Evolutionary conservation across 1,140 invertebrate species (phyloP), one percentile per base, ranked within the genome.

Genomic region (Leptoteleia sp.): DNA sequence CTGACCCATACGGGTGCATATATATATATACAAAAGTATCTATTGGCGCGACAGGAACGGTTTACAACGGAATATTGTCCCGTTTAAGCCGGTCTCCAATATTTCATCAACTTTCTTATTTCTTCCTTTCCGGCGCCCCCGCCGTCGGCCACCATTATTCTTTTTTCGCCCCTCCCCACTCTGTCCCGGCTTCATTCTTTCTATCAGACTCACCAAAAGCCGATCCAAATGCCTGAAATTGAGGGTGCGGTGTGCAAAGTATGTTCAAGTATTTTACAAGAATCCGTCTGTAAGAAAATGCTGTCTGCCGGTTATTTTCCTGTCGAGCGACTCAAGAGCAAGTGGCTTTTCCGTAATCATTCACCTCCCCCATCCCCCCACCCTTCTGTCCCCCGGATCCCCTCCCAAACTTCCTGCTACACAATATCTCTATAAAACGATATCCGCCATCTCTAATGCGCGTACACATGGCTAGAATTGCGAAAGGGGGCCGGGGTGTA

Each of bases 81-180:
- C 81, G 82, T 78, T 81, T 87, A 87, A 89, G 87, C 85, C 85
- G 86, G 82, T 87, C 86, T 88, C 87, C 86, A 85, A 89, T 89
- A 89, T 88, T 88, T 89, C 87, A 89, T 89, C 87, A 89, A 88
- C 83, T 87, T 87, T 84, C 84, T 85, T 88, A 86, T 85, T 87
- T 82, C 76, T 87, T 78, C 76, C 82, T 87, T 82, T 84, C 75
- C 50, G 15, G 35, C 11, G 3, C 17, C 61, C 27, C 1, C 27
- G 15, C 19, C 16, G 15, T 1, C n/a, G 9, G 38, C 11, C 33
- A 12, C 38, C 11, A 48, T 75, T 65, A 54, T 38, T 38, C 35
- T 25, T 16, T 47, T 40, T 19, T 3, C 2, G 12, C 17, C 29
- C 52, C 50, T n/a, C n/a, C n/a, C n/a, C n/a, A n/a, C n/a, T n/a